Percentiles rank a stretch among this genome's conserved stretches.
These are phyloP conservation scores for Anarrhichthys ocellatus DNA, from an alignment of 2,113 vertebrate species.

Conservation along the genomic window DNA sequence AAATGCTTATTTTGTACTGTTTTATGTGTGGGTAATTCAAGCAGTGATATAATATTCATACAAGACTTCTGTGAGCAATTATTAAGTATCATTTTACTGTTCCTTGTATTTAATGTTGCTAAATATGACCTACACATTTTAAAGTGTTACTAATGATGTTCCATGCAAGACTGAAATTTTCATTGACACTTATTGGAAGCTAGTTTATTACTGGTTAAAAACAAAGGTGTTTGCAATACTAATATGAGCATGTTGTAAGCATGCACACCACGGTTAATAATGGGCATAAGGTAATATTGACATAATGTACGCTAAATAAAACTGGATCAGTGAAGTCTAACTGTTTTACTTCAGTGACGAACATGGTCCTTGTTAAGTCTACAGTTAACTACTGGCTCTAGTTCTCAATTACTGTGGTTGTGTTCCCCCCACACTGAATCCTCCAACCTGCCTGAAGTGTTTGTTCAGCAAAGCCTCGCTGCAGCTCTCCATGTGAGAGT, in stretches of 20 bases:
- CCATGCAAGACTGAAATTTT: not conserved
- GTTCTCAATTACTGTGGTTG: not conserved
- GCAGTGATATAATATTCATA: not conserved
- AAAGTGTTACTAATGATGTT: not conserved
- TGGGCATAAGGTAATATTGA: not conserved
- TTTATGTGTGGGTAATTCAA: not conserved
- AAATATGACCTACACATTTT: not conserved
- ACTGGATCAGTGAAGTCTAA: not conserved
- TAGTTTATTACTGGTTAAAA: not conserved
- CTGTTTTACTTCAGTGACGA: not conserved
- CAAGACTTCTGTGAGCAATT: not conserved
- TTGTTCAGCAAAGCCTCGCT: slow-evolving; percentile 11
- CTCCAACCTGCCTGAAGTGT: not conserved
- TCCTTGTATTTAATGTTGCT: not conserved
- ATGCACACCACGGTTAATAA: not conserved
- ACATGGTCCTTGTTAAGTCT: not conserved
- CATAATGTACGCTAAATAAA: not conserved
- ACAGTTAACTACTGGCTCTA: not conserved
- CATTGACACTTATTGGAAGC: not conserved
- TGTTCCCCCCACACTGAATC: slow-evolving; percentile 3
- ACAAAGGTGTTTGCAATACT: not conserved
- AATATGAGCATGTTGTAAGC: not conserved
- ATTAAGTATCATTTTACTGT: not conserved
- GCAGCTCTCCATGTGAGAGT: not conserved
- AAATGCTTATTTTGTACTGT: not conserved